Base-by-base conservation (phyloP, 2,888 invertebrate species). In the Cryptocheilus praepositus region DNA sequence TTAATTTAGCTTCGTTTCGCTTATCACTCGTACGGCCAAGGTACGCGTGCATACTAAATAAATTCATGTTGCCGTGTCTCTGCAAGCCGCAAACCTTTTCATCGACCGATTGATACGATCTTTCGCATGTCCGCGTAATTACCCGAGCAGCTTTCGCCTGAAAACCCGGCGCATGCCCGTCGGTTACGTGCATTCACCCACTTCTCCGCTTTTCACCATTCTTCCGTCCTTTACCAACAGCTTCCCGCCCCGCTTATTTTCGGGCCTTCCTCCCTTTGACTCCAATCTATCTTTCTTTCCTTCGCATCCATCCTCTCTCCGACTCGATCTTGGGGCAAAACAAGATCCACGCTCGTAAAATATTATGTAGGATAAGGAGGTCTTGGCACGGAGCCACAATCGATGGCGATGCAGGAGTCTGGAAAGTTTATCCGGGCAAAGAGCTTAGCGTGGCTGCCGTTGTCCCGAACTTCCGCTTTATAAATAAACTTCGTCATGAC, bases 361-460 rank as follows among this genome's bases (percentile, higher is more conserved):
- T 83, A 84, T 84, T 83, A 83, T 81, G 77, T 79, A 74, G 83
- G 81, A 82, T 83, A 84, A 85, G 81, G 78, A 81, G 74, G 75
- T 78, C 81, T 81, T 85, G 85, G 85, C 83, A 69, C 70, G 61
- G 61, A 59, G 81, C 85, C 85, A 82, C 85, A 80, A 85, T 85
- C 85, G 83, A 85, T 85, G 81, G 66, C 77, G 74, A 81, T 83
- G 80, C 80, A 79, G 74, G 77, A 80, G 81, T 82, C 83, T 81
- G 77, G 77, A 83, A 85, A 85, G 84, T 84, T 84, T 83, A 85
- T 81, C 80, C 81, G 71, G 70, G 70, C 78, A 76, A 83, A 75
- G 76, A 79, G 84, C 80, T 84, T 80, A 82, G 57, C 71, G 70
- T 71, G 75, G 65, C 69, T 66, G 67, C 64, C 72, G 68, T 76